Percentiles rank a stretch among this genome's conserved stretches.
phyloP scores from a whole-genome alignment of 2,888 invertebrate species.

The Microctonus hyperodae region DNA sequence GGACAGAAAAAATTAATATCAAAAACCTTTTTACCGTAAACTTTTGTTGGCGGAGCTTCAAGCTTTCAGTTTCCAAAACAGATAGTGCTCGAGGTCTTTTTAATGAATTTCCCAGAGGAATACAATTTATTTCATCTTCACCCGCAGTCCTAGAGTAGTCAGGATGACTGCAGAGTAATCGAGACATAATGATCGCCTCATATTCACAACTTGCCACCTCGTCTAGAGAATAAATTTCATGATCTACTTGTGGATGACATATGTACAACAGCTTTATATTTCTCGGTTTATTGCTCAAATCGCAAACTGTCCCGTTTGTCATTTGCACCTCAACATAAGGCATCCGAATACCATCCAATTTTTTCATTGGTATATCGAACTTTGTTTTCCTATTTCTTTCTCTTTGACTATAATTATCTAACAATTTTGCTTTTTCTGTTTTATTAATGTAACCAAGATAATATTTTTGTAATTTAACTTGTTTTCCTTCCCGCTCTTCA shows the following conservation, averaged over 20 bases:
- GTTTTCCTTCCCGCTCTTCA: slow-evolving; percentile 91
- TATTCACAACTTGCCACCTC: slow-evolving; percentile 95
- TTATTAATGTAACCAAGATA: slow-evolving; percentile 81
- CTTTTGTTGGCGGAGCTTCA: slow-evolving; percentile 73
- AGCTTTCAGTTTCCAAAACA: slow-evolving; percentile 76
- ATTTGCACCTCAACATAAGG: slow-evolving; percentile 89
- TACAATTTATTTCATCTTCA: slow-evolving; percentile 79
- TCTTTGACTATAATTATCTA: slow-evolving; percentile 66
- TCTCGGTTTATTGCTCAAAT: slow-evolving; percentile 86
- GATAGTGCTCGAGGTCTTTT: slow-evolving; percentile 77
- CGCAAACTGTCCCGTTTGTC: slow-evolving; percentile 90
- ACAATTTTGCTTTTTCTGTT: slow-evolving; percentile 69
- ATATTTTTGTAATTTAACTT: slow-evolving; percentile 84
- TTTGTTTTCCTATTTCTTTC: slow-evolving; percentile 67
- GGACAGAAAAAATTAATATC: background rate
- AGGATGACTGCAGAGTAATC: slow-evolving; percentile 87
- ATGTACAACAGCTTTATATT: slow-evolving; percentile 85
- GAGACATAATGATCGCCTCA: slow-evolving; percentile 88
- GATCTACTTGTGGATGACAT: slow-evolving; percentile 87
- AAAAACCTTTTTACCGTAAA: slow-evolving; percentile 63
- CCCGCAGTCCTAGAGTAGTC: slow-evolving; percentile 81
- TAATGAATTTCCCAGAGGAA: slow-evolving; percentile 72
- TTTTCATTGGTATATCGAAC: slow-evolving; percentile 66
- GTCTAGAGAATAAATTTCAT: slow-evolving; percentile 91
- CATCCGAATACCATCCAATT: slow-evolving; percentile 86